Conservation (phyloP, 2,888 invertebrate species). For the Lissocephala sabroskyi region DNA sequence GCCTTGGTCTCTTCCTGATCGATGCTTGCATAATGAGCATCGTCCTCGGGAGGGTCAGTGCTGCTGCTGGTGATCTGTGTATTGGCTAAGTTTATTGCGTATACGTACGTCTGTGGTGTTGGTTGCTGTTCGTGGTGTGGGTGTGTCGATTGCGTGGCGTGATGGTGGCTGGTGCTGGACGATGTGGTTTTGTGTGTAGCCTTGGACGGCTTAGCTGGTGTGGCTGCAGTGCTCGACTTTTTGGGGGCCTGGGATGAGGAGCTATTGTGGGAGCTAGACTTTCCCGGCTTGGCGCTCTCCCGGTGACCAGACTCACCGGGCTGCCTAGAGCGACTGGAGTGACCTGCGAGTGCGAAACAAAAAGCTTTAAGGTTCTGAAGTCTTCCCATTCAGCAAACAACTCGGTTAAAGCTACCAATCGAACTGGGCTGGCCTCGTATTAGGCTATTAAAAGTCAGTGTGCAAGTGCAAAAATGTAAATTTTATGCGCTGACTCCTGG, state of each 20-base stretch:
- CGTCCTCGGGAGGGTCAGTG: background rate
- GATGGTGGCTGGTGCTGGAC: slow-evolving; percentile 17
- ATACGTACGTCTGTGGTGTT: slow-evolving; percentile 71
- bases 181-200: slow-evolving; percentile 37
- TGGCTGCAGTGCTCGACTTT: slow-evolving; percentile 28
- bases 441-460: too few relatives aligned
- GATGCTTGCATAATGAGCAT: slow-evolving; percentile 45
- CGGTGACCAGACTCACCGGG: slow-evolving; percentile 35
- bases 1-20: slow-evolving; percentile 28
- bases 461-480: too few relatives aligned
- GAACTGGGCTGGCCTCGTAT: too few relatives aligned
- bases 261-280: slow-evolving; percentile 28
- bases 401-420: too few relatives aligned
- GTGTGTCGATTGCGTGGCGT: slow-evolving; percentile 14
- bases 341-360: too few relatives aligned
- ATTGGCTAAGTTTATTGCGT: slow-evolving; percentile 67
- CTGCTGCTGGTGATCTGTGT: slow-evolving; percentile 35
- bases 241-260: slow-evolving; percentile 31
- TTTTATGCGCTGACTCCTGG: too few relatives aligned
- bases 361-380: too few relatives aligned
- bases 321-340: slow-evolving; percentile 66
- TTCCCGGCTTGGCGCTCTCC: slow-evolving; percentile 23
- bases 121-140: slow-evolving; percentile 14
- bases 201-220: slow-evolving; percentile 26
- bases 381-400: too few relatives aligned